Percentiles rank a stretch among this genome's conserved stretches.
Evolutionary conservation across 2,888 invertebrate genomes (phyloP).

Genomic region (Tanypteryx hageni): DNA sequence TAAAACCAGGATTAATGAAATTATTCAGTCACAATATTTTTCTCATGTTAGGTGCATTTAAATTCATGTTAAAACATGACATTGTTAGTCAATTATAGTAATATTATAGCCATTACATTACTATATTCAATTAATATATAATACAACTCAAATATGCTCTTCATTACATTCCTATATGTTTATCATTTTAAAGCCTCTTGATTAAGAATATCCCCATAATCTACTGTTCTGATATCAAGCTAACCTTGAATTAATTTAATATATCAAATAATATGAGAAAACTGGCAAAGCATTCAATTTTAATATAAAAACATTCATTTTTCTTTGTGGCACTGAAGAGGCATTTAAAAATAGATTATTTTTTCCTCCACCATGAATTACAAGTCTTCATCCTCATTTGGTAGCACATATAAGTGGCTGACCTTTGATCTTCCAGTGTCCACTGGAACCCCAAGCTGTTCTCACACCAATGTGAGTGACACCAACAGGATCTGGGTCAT

Average conservation of each 20-base stretch:
- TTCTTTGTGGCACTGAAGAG: too few relatives aligned
- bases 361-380: background rate
- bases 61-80: background rate
- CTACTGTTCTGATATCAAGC: background rate
- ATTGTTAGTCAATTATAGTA: background rate
- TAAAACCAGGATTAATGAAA: background rate
- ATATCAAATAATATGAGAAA: background rate
- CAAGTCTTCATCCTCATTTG: background rate
- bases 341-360: background rate
- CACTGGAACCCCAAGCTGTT: conserved; percentile 82
- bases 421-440: conserved; percentile 79
- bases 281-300: background rate
- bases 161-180: background rate
- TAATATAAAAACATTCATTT: too few relatives aligned
- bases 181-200: background rate
- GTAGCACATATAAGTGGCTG: conserved; percentile 41
- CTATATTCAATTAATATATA: too few relatives aligned
- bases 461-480: conserved; percentile 81
- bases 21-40: background rate
- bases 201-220: background rate
- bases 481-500: conserved; percentile 79
- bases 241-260: background rate
- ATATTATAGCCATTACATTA: background rate
- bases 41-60: background rate
- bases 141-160: too few relatives aligned